A percentile compares a stretch with the other conserved stretches of the same genome.
Conservation (phyloP, 2,113 vertebrate genomes). For the Toxotes jaculatrix region DNA sequence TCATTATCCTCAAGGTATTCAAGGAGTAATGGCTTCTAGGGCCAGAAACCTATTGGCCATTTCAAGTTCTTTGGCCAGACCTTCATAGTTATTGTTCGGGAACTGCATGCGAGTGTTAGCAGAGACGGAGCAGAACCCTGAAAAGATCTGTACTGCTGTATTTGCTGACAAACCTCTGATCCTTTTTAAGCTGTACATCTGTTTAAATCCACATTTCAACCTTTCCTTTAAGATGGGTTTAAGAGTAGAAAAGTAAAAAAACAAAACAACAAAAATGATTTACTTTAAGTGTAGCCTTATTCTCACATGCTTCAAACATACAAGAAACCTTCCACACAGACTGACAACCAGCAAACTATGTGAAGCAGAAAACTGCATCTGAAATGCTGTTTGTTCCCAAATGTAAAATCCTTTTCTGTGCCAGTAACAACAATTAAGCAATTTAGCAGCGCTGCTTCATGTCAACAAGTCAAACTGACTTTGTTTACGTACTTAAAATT, state of each 20-base stretch:
- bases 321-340: conserved; percentile 16
- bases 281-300: conserved; percentile 32
- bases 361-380: not conserved
- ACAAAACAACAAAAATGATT: conserved; percentile 3
- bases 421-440: conserved; percentile 42
- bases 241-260: conserved; percentile 9
- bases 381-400: conserved; percentile 10
- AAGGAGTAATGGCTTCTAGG: conserved; percentile 73
- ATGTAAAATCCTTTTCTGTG: conserved; percentile 8
- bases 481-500: conserved; percentile 40
- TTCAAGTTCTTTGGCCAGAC: conserved; percentile 67
- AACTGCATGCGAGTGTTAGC: conserved; percentile 34
- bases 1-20: conserved; percentile 80
- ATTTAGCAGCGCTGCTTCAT: not conserved
- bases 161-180: not conserved
- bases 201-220: conserved; percentile 18
- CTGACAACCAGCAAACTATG: not conserved
- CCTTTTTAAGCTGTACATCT: conserved; percentile 25
- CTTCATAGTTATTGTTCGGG: conserved; percentile 61
- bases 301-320: conserved; percentile 15
- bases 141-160: not conserved
- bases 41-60: conserved; percentile 70
- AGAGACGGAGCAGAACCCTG: not conserved
- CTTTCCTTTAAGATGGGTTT: conserved; percentile 14
- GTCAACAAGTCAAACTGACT: conserved; percentile 25